phyloP scores from a whole-genome alignment of 2,888 invertebrate genomes.

The Acleris laterana region DNA sequence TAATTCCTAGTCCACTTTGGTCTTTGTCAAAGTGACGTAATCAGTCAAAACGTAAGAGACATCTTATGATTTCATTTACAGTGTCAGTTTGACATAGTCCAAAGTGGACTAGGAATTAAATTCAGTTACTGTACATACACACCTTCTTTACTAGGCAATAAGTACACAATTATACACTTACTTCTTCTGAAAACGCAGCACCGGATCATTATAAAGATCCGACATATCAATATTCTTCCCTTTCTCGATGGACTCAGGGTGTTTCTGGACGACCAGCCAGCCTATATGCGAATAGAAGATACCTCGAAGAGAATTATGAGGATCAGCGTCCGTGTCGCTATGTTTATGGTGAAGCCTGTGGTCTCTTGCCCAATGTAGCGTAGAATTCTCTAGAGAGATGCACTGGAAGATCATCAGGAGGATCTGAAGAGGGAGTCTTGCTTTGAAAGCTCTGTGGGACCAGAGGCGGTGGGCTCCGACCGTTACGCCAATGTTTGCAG shows the following conservation, averaged over 20 bases:
- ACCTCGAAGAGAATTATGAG: conserved; percentile 90
- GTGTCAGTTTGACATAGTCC: too few species aligned
- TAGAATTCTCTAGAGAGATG: conserved; percentile 75
- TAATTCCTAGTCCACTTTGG: too few species aligned
- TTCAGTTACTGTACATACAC: too few species aligned
- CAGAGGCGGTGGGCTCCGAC: conserved; percentile 58
- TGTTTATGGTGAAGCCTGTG: conserved; percentile 90
- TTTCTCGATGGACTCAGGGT: conserved; percentile 88
- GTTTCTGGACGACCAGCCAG: conserved; percentile 91
- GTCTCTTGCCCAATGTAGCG: conserved; percentile 85
- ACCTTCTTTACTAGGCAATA: too few species aligned
- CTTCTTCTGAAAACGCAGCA: conserved; percentile 89
- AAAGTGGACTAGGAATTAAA: too few species aligned
- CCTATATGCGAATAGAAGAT: conserved; percentile 94
- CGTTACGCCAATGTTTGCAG: conserved; percentile 47
- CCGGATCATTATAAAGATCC: conserved; percentile 88
- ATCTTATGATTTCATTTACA: too few species aligned
- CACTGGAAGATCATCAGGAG: conserved; percentile 55
- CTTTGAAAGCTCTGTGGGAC: conserved; percentile 57
- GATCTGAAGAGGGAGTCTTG: conserved; percentile 54
- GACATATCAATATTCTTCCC: conserved; percentile 88
- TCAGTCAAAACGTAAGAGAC: too few species aligned
- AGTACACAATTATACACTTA: conserved; percentile 53
- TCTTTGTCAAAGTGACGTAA: too few species aligned
- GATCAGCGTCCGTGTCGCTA: conserved; percentile 69